Evolutionary conservation across 1,140 invertebrate genomes (phyloP).

Genomic region (Leptoteleia sp.): DNA sequence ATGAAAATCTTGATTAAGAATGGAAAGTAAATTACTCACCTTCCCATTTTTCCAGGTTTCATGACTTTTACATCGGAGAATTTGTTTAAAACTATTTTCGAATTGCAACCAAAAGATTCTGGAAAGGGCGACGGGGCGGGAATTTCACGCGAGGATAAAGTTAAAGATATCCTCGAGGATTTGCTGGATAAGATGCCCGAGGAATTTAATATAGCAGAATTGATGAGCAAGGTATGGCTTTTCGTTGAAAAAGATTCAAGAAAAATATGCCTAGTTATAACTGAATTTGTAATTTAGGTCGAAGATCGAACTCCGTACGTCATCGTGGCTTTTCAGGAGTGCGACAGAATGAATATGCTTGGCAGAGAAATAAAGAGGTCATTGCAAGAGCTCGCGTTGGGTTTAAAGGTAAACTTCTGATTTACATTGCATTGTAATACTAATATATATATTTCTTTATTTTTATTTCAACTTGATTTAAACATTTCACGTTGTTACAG

Average conservation of each 20-base stretch:
- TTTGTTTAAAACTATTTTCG: slow-evolving; percentile 94
- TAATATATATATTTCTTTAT: too few species aligned
- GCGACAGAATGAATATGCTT: slow-evolving; percentile 95
- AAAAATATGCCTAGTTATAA: too few species aligned
- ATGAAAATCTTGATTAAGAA: too few species aligned
- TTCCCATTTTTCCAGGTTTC: slow-evolving; percentile 85
- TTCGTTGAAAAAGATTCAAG: too few species aligned
- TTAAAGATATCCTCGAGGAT: slow-evolving; percentile 91
- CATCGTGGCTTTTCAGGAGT: slow-evolving; percentile 97
- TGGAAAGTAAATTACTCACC: too few species aligned
- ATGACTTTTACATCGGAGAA: slow-evolving; percentile 92
- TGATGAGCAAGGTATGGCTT: slow-evolving; percentile 83
- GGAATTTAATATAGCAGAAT: slow-evolving; percentile 92
- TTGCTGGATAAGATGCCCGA: slow-evolving; percentile 94
- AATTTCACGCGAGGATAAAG: slow-evolving; percentile 91
- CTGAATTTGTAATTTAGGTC: slow-evolving; percentile 75
- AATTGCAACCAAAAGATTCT: slow-evolving; percentile 93
- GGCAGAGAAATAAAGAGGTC: slow-evolving; percentile 90
- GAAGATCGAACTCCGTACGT: slow-evolving; percentile 95
- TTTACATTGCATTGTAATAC: too few species aligned
- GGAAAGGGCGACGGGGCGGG: slow-evolving; percentile 85
- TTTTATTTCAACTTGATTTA: too few species aligned
- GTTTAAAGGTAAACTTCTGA: slow-evolving; percentile 91
- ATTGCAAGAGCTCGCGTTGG: slow-evolving; percentile 92
- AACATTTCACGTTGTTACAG: slow-evolving; percentile 80